phyloP scores from a whole-genome alignment of 1,140 invertebrate genomes.

The Drosophila athabasca region DNA sequence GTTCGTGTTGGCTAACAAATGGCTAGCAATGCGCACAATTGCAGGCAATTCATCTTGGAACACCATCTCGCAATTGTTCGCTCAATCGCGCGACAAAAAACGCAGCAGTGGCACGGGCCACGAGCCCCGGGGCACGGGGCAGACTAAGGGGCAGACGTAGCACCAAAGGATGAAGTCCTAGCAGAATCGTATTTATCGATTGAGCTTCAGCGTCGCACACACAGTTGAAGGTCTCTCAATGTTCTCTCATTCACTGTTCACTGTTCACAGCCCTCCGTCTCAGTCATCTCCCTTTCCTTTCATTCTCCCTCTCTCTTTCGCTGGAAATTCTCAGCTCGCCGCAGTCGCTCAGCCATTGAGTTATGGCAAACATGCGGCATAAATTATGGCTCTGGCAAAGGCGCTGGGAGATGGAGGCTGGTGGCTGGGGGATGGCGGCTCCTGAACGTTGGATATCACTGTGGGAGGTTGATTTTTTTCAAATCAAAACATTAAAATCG shows the following conservation, averaged over 20 bases:
- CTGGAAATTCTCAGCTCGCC: constrained; percentile 44
- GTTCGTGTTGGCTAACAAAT: constrained; percentile 64
- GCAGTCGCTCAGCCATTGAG: constrained; percentile 66
- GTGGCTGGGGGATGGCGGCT: constrained; percentile 5
- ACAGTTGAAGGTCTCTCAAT: constrained; percentile 29
- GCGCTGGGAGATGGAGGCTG: constrained; percentile 10
- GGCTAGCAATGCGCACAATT: constrained; percentile 73
- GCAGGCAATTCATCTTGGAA: constrained; percentile 76
- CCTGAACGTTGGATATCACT: constrained; percentile 20
- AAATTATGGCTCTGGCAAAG: constrained; percentile 68
- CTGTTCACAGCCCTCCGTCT: not conserved
- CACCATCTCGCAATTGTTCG: constrained; percentile 69
- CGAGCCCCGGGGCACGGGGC: not conserved
- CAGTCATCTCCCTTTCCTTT: too few species aligned
- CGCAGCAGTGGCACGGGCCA: constrained; percentile 20
- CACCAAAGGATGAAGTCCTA: constrained; percentile 9
- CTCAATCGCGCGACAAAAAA: constrained; percentile 72
- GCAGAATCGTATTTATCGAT: constrained; percentile 69
- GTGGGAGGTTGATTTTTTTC: too few species aligned
- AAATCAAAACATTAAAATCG: too few species aligned
- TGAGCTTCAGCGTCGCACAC: constrained; percentile 41
- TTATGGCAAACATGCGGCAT: constrained; percentile 81
- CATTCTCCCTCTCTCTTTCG: constrained; percentile 15
- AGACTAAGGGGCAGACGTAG: not conserved
- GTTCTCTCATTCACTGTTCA: not conserved